Evolutionary conservation across 1,140 invertebrate genomes (phyloP).

Genomic region (Adelges cooleyi): DNA sequence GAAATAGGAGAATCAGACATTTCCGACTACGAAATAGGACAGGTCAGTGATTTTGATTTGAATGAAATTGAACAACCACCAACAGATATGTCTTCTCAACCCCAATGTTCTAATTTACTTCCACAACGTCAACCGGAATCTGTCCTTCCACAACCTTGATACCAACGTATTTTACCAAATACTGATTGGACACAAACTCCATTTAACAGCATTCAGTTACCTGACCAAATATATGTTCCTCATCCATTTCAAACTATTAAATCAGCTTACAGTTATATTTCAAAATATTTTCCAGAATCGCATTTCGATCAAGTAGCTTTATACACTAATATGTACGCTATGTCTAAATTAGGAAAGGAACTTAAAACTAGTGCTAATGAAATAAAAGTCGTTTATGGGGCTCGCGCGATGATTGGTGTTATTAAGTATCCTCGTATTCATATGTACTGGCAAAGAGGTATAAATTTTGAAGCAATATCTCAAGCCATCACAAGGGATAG

Average conservation of each 20-base stretch:
- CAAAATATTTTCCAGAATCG: not conserved
- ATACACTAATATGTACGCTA: conserved; percentile 31
- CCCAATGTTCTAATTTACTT: no score
- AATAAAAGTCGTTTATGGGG: conserved; percentile 33
- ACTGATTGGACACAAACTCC: not conserved
- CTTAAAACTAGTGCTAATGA: conserved; percentile 28
- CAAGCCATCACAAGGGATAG: conserved; percentile 35
- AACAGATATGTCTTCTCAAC: no score
- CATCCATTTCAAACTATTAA: not conserved
- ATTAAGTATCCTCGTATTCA: conserved; percentile 24
- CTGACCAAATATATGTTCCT: not conserved
- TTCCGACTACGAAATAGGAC: no score
- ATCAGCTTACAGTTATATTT: not conserved
- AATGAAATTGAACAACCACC: no score
- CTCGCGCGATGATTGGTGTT: conserved; percentile 32
- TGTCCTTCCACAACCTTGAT: no score
- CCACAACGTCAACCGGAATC: no score
- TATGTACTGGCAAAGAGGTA: conserved; percentile 34
- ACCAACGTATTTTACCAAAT: not conserved
- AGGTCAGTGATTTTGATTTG: no score
- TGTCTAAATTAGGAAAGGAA: conserved; percentile 22
- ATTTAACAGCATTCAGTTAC: not conserved
- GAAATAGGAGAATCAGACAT: no score
- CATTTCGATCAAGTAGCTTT: not conserved
- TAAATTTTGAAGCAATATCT: conserved; percentile 33